Percentiles rank a stretch among this genome's conserved stretches.
These are phyloP conservation scores for Artemisiospiza belli DNA, from an alignment of 2,113 vertebrate genomes.

Conservation along the genomic window DNA sequence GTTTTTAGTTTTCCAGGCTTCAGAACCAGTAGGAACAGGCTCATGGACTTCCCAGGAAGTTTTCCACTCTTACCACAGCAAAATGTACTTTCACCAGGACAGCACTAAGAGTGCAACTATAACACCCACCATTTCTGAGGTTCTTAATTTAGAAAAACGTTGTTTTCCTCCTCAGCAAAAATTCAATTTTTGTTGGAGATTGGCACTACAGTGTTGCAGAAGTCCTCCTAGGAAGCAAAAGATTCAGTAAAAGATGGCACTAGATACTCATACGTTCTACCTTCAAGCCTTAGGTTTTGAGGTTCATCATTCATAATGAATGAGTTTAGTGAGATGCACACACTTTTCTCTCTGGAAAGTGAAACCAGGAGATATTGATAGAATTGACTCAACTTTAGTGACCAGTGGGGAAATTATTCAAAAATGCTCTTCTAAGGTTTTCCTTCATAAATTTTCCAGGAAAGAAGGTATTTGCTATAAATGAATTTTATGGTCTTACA, in stretches of 20 bases:
- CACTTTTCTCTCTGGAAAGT: background rate
- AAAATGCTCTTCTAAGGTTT: background rate
- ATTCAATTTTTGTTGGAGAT: background rate
- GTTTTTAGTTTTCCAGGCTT: background rate
- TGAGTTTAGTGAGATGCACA: background rate
- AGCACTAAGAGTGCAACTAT: fast-evolving
- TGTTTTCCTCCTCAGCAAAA: background rate
- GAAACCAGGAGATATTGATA: background rate
- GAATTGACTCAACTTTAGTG: background rate
- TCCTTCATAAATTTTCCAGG: background rate
- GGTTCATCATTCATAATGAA: background rate
- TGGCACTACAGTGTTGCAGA: background rate
- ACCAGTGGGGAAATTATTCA: background rate
- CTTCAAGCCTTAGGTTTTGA: background rate
- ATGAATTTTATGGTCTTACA: background rate
- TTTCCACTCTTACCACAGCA: background rate
- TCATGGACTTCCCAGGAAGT: background rate
- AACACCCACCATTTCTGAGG: background rate
- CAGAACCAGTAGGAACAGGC: background rate
- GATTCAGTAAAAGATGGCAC: background rate
- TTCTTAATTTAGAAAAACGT: background rate
- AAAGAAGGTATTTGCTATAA: background rate
- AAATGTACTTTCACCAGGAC: background rate
- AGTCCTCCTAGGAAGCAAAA: background rate
- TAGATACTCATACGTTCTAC: background rate